Percentiles rank a stretch among this genome's conserved stretches.
phyloP scores from a whole-genome alignment of 2,888 invertebrate species.

The Zygogramma bicolorata region DNA sequence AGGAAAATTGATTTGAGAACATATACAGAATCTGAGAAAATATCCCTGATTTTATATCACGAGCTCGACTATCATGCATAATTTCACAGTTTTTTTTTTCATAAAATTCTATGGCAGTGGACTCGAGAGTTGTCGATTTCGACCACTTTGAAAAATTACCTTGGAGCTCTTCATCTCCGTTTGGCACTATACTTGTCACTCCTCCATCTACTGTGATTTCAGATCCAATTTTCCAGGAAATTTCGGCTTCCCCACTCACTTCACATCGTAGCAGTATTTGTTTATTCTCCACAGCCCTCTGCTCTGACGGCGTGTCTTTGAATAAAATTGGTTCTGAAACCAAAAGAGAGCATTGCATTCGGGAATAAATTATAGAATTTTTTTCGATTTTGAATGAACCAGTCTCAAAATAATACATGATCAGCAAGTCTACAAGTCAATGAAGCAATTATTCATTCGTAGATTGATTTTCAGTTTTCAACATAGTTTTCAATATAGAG shows the following conservation, averaged over 20 bases:
- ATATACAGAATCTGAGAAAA: too few relatives aligned
- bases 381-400: too few relatives aligned
- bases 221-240: conserved; percentile 27
- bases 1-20: too few relatives aligned
- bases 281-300: conserved; percentile 68
- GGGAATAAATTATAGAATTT: not conserved
- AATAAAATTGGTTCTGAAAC: conserved; percentile 71
- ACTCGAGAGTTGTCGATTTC: not conserved
- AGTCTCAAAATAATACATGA: too few relatives aligned
- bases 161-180: conserved; percentile 69
- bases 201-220: conserved; percentile 17
- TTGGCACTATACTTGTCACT: conserved; percentile 64
- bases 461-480: not conserved
- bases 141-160: not conserved
- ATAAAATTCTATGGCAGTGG: too few relatives aligned
- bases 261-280: conserved; percentile 72
- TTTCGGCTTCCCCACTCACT: conserved; percentile 56
- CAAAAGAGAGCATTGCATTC: not conserved
- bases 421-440: too few relatives aligned
- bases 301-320: conserved; percentile 68
- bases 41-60: too few relatives aligned
- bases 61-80: too few relatives aligned
- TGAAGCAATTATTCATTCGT: too few relatives aligned
- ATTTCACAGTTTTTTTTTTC: too few relatives aligned
- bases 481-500: too few relatives aligned